These are phyloP conservation scores for Synergus umbraculus DNA, from an alignment of 2,888 invertebrate species.

Conservation along the genomic window DNA sequence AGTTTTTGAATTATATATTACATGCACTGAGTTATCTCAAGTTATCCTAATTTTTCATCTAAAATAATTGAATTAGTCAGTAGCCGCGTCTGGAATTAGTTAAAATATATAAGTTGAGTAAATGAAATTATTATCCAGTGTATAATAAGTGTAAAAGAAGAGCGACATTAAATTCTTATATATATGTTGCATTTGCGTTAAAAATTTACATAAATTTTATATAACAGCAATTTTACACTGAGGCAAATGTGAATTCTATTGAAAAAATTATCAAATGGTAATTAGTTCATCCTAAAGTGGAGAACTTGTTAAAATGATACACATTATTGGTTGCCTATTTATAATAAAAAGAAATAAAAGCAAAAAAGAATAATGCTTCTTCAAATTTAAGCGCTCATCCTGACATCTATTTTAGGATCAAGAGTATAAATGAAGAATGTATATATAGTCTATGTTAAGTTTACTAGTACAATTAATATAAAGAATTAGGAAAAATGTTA, in stretches of 20 bases:
- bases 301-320: neutral
- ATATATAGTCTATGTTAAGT: neutral
- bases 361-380: neutral
- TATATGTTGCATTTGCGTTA: slow-evolving; percentile 20
- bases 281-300: neutral
- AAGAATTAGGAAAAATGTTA: neutral
- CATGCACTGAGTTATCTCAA: neutral
- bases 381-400: neutral
- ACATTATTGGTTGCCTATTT: neutral
- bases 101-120: neutral
- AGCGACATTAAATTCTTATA: neutral
- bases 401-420: neutral
- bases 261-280: neutral
- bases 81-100: neutral
- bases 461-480: neutral
- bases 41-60: neutral
- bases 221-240: neutral
- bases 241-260: neutral
- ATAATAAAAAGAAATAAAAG: neutral
- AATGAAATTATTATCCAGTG: slow-evolving; percentile 1
- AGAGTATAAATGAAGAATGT: neutral
- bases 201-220: slow-evolving; percentile 23
- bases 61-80: neutral
- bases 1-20: neutral
- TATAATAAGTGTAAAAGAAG: neutral